Base-by-base conservation (phyloP, 2,113 vertebrate species). In the Nestor notabilis region DNA sequence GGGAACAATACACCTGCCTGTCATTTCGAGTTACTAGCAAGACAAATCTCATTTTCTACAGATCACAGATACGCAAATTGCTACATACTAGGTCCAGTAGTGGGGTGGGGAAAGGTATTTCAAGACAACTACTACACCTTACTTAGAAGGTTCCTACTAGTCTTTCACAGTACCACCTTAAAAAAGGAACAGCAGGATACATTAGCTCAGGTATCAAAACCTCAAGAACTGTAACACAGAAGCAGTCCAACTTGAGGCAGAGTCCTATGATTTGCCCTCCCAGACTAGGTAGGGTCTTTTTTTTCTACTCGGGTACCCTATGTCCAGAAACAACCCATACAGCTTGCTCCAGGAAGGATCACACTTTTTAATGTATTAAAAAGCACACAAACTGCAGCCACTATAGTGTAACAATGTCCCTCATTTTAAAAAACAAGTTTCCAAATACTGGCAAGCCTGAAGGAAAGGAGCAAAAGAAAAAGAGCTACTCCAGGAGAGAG, bases 221-320 rank as follows among this genome's bases (percentile, higher is more conserved):
- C 0, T 0, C 58, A 83, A 66, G 7, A 75, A 43, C 21, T 29
- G 1, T 12, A 49, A 33, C 46, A 78, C 37, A 79, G 58, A 76
- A 68, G 18, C 23, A 43, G 12, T 23, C 14, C 1, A 5, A 35
- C 13, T 14, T 47, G 18, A 77, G 49, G 41, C 1, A 0, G 14
- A 61, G n/a, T 37, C 50, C 70, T 76, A 10, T 9, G 47, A 41
- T 29, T 35, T 74, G 41, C 4, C 27, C 28, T 53, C 28, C 28
- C 8, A 31, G 27, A 46, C 13, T 13, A 81, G 31, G 43, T 9
- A 44, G 31, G 21, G 8, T 17, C 13, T 21, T 55, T 68, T 43
- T 49, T 55, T 39, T 29, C 18, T 72, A 2, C 4, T 85, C 31
- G 28, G 33, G 18, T 85, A 15, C 19, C 23, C 12, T 77, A 9